Evolutionary conservation across 2,888 invertebrate genomes (phyloP).

Genomic region (Amphipyra berbera): DNA sequence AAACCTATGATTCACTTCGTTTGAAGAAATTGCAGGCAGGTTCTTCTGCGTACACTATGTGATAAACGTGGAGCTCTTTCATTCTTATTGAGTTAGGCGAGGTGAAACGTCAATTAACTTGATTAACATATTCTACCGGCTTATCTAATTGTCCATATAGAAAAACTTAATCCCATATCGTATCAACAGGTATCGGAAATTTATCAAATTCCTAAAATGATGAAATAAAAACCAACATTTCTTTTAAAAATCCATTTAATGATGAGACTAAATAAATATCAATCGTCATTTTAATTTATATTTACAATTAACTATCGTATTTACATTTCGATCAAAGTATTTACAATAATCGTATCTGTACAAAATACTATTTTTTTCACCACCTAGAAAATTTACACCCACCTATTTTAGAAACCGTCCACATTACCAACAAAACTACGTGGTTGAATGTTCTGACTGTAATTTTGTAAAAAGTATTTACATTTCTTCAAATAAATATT

Average conservation of each 20-base stretch:
- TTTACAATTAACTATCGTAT: slow-evolving; percentile 61
- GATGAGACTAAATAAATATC: slow-evolving; percentile 59
- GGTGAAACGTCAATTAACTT: slow-evolving; percentile 59
- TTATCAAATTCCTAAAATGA: not conserved
- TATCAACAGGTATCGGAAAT: slow-evolving; percentile 6
- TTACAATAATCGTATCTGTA: slow-evolving; percentile 56
- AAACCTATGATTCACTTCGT: no score
- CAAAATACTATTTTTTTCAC: slow-evolving; percentile 34
- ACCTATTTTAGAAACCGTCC: slow-evolving; percentile 14
- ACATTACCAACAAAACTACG: not conserved
- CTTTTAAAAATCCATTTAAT: slow-evolving; percentile 57
- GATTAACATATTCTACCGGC: slow-evolving; percentile 55
- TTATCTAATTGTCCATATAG: slow-evolving; percentile 36
- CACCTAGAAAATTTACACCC: slow-evolving; percentile 19
- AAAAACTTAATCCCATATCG: slow-evolving; percentile 13
- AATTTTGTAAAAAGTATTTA: slow-evolving; percentile 40
- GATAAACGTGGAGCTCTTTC: slow-evolving; percentile 7
- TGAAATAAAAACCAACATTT: slow-evolving; percentile 13
- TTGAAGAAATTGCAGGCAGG: no score
- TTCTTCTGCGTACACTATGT: not conserved
- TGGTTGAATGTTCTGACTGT: slow-evolving; percentile 2
- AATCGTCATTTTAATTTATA: slow-evolving; percentile 60
- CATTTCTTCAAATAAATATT: slow-evolving; percentile 48
- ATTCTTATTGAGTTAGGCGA: slow-evolving; percentile 54
- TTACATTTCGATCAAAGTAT: slow-evolving; percentile 61